Conservation (phyloP, 2,797 vertebrate genomes). For the Sebastolobus altivelis region DNA sequence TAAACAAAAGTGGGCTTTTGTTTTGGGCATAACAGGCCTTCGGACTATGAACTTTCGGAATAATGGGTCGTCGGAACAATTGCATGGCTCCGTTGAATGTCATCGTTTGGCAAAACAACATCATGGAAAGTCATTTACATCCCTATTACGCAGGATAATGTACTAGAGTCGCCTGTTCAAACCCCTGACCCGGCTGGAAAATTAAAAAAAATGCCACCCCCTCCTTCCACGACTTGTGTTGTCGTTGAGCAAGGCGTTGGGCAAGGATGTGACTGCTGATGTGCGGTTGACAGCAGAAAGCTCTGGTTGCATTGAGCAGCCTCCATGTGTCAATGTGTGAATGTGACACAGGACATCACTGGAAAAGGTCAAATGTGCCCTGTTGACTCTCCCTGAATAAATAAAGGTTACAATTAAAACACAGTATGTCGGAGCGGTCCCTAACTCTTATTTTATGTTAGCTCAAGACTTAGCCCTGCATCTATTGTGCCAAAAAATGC, state of each 20-base stretch:
- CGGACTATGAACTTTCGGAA: rapidly evolving
- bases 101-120: background rate
- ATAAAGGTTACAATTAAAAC: slow-evolving; percentile 32
- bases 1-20: too few species aligned
- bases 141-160: background rate
- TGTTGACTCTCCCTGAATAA: slow-evolving; percentile 16
- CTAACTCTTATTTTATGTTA: background rate
- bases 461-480: slow-evolving; percentile 1
- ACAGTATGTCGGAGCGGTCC: background rate
- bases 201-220: background rate
- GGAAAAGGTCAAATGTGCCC: slow-evolving; percentile 36
- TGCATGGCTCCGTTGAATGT: too few species aligned
- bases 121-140: background rate
- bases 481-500: slow-evolving; percentile 25
- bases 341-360: slow-evolving; percentile 28
- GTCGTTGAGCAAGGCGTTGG: slow-evolving; percentile 26
- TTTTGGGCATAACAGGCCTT: too few species aligned
- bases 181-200: background rate
- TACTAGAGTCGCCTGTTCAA: background rate
- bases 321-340: slow-evolving; percentile 33
- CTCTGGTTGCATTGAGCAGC: slow-evolving; percentile 15
- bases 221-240: background rate
- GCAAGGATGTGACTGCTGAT: slow-evolving; percentile 8
- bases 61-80: too few species aligned
- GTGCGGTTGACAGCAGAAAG: slow-evolving; percentile 4